Percentiles rank a stretch among this genome's conserved stretches.
Evolutionary conservation across 2,113 vertebrate species (phyloP).

Genomic region (Erythrocercus mccallii): DNA sequence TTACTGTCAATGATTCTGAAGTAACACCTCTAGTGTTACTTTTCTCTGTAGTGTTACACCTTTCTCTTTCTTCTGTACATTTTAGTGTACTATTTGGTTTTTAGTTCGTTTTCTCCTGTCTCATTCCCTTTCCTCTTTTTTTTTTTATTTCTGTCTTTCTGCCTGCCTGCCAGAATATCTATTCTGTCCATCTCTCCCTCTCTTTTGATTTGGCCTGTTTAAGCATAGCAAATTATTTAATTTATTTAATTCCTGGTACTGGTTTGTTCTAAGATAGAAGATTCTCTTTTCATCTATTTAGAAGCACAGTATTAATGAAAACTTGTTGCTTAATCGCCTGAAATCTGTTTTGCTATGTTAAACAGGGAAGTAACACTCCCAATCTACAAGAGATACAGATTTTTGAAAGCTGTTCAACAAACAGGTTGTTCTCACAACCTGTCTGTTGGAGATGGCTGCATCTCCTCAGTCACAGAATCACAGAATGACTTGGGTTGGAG

Average conservation of each 20-base stretch:
- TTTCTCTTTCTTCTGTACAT: neutral
- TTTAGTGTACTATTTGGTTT: neutral
- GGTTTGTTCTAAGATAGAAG: neutral
- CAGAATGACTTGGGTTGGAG: neutral
- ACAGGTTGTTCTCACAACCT: neutral
- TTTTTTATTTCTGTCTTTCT: neutral
- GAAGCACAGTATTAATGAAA: neutral
- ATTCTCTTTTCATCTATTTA: neutral
- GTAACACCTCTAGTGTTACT: neutral
- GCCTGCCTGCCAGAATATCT: neutral
- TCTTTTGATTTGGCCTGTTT: neutral
- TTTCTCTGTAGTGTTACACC: too few relatives aligned
- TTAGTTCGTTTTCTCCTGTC: neutral
- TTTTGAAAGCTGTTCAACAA: neutral
- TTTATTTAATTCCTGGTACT: neutral
- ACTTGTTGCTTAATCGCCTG: neutral
- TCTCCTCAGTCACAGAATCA: neutral
- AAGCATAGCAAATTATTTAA: neutral
- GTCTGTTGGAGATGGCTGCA: neutral
- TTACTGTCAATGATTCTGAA: neutral
- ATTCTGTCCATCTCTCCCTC: neutral
- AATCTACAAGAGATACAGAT: neutral
- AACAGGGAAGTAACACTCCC: neutral
- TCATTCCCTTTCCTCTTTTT: fast-evolving
- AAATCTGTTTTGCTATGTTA: neutral